These are phyloP conservation scores for Gymnopithys bicolor DNA, from an alignment of 2,797 vertebrate genomes.

Conservation along the genomic window DNA sequence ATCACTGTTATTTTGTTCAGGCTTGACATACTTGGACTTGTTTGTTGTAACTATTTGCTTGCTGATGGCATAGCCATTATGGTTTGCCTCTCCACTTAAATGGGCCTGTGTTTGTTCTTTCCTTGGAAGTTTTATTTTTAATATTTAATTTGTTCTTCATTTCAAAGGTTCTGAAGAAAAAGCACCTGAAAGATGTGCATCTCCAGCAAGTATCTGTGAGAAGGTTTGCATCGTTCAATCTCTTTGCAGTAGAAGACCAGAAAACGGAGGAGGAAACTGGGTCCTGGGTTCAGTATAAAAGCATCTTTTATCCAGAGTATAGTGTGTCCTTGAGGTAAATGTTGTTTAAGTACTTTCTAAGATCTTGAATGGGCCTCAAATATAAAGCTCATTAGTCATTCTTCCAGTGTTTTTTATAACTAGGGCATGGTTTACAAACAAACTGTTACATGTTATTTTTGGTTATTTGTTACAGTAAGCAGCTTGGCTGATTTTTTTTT, in stretches of 20 bases:
- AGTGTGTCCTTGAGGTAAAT: conserved; percentile 89
- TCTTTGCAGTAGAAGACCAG: conserved; percentile 84
- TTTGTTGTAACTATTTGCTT: background rate
- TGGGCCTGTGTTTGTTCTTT: background rate
- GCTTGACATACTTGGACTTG: background rate
- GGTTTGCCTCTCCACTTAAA: background rate
- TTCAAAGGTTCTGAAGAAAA: conserved; percentile 89
- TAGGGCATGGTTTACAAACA: background rate
- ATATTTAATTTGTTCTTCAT: conserved; percentile 53
- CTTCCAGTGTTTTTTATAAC: background rate
- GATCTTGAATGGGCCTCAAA: background rate
- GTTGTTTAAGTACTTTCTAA: background rate
- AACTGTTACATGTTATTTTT: conserved; percentile 13
- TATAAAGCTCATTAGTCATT: background rate
- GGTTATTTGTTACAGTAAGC: conserved; percentile 26
- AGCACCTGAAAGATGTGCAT: conserved; percentile 83
- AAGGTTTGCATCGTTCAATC: conserved; percentile 91
- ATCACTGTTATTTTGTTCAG: background rate
- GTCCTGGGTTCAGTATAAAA: conserved; percentile 90
- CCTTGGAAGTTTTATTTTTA: conserved; percentile 4
- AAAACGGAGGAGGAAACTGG: conserved; percentile 77
- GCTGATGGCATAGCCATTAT: background rate
- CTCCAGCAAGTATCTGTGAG: conserved; percentile 90
- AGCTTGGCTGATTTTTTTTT: background rate
- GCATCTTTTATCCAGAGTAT: conserved; percentile 87